phyloP scores from a whole-genome alignment of 53 echinoderm and acorn worm genomes.

The Actinopyga echinites region DNA sequence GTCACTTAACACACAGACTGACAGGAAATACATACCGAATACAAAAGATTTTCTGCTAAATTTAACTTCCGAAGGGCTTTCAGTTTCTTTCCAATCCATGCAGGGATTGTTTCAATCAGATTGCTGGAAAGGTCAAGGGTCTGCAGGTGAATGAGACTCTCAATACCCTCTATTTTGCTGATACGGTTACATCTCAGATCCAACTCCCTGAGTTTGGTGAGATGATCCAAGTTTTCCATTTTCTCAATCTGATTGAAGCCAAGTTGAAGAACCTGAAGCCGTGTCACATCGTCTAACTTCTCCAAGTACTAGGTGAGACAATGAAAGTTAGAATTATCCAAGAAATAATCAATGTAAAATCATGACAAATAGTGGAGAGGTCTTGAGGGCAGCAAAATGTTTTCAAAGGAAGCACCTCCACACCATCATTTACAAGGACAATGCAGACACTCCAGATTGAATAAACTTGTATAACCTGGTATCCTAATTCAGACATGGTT shows the following conservation, averaged over 20 bases:
- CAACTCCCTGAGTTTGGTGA: constrained; percentile 73
- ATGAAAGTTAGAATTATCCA: not conserved
- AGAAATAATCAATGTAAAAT: too few relatives aligned
- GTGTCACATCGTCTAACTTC: constrained; percentile 77
- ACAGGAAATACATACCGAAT: constrained; percentile 66
- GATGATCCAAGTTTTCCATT: constrained; percentile 75
- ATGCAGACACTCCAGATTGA: not conserved
- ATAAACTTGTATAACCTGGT: too few relatives aligned
- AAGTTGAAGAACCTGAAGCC: constrained; percentile 73
- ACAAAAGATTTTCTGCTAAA: constrained; percentile 76
- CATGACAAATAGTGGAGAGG: too few relatives aligned
- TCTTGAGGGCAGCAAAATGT: too few relatives aligned
- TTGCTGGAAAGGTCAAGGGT: constrained; percentile 78
- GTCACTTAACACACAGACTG: too few relatives aligned
- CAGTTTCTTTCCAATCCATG: constrained; percentile 86
- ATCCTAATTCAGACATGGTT: too few relatives aligned
- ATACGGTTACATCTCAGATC: constrained; percentile 91
- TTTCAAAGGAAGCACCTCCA: too few relatives aligned
- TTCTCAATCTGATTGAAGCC: constrained; percentile 90
- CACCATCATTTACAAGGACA: too few relatives aligned
- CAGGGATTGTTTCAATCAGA: constrained; percentile 83
- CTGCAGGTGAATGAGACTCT: constrained; percentile 83
- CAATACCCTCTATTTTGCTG: constrained; percentile 78
- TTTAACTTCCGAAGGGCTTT: constrained; percentile 70
- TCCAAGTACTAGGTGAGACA: constrained; percentile 75